Evolutionary conservation across 2,888 invertebrate genomes (phyloP), one percentile per base, ranked within the genome.

Genomic region (Acrobasis repandana): DNA sequence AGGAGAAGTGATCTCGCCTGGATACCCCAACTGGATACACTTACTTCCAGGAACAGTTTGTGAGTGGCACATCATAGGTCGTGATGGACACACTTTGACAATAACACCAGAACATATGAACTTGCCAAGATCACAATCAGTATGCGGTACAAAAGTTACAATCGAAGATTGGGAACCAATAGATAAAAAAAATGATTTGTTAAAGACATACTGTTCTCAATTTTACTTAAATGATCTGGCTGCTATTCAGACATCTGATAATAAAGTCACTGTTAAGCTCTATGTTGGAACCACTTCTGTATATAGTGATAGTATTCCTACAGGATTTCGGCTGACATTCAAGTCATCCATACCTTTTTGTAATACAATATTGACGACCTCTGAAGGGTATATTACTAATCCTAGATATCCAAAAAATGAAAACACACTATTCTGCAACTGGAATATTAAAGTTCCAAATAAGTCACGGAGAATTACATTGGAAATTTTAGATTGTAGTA

Each of bases 1-100:
- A 14, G 97, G 97, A 0, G 81, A 90, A 36, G 85, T 98, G 10
- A 85, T 79, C 0, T 95, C 96, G 9, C 96, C 96, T 0, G 93
- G 94, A 65, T 95, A 94, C 75, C 97, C 97, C 0, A 79, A 85
- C 18, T 71, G 87, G 64, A 77, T 83, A 28, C 70, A 84, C 28
- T 94, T 95, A 65, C 92, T 92, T 1, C 80, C 80, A 49, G 94
- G 94, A 63, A 77, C 93, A 6, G 88, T 95, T 28, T 98, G 98
- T 80, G 92, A 93, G 56, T 98, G 97, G 96, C 91, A 90, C 62
- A 90, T 98, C 20, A 86, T 93, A 64, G 93, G 93, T 9, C 54
- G 71, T 9, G 68, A 77, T 2, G 70, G 74, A 54, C 72, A 75
- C 60, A 68, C 79, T 16, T 80, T 87, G n/a, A 67, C 70, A 51